These are phyloP conservation scores for Tupaia tana DNA, from an alignment of 2,113 vertebrate species.

Conservation along the genomic window DNA sequence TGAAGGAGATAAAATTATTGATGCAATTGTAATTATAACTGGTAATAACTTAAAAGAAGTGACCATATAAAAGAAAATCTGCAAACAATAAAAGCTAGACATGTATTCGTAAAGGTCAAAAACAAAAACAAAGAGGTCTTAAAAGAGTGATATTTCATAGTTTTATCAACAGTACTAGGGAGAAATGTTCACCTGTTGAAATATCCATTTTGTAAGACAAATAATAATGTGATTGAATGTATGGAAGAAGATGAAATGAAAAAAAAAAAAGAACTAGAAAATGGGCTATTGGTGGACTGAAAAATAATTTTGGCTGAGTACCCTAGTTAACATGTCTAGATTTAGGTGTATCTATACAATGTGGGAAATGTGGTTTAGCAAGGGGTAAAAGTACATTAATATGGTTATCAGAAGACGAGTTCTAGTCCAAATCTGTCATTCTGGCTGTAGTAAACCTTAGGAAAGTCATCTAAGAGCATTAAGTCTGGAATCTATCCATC, in stretches of 20 bases:
- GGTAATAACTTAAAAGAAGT: slow-evolving; percentile 15
- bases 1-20: slow-evolving; percentile 34
- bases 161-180: too few relatives aligned
- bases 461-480: background rate
- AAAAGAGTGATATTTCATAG: background rate
- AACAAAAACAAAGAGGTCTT: background rate
- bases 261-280: background rate
- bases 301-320: background rate
- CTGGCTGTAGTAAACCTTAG: background rate
- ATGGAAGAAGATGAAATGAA: too few relatives aligned
- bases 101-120: background rate
- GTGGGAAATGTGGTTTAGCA: background rate
- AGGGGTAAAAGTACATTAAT: background rate
- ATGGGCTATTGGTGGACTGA: background rate
- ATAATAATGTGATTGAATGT: too few relatives aligned
- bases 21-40: background rate
- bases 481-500: background rate
- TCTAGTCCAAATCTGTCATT: background rate
- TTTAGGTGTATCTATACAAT: slow-evolving; percentile 41
- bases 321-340: background rate
- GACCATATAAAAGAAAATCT: background rate
- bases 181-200: too few relatives aligned
- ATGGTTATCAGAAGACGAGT: background rate
- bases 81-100: background rate
- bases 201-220: too few relatives aligned